Conservation (phyloP, 2,113 vertebrate species). For the Rhinogobius similis region DNA sequence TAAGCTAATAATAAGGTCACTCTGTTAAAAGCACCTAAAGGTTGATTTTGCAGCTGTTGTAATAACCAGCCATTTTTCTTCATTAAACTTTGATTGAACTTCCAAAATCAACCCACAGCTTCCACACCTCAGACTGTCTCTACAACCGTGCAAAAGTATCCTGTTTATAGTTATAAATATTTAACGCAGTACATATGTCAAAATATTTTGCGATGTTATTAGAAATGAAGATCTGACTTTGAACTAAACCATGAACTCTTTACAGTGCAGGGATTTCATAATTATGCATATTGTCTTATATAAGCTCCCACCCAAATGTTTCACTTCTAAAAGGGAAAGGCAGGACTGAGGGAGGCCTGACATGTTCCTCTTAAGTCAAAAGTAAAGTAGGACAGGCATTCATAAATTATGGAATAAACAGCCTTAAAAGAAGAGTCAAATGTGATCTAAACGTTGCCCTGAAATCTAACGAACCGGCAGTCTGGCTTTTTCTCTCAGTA, state of each 20-base stretch:
- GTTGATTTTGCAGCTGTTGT: not conserved
- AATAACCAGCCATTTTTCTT: not conserved
- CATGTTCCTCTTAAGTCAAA: conserved; percentile 31
- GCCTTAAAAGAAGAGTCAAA: conserved; percentile 46
- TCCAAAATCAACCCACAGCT: not conserved
- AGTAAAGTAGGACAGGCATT: conserved; percentile 49
- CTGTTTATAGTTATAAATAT: not conserved
- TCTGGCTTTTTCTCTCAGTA: conserved; percentile 25
- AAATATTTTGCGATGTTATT: not conserved
- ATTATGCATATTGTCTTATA: not conserved
- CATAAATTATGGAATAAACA: conserved; percentile 60
- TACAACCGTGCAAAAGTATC: not conserved
- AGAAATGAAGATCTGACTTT: not conserved
- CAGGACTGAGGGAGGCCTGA: conserved; percentile 11
- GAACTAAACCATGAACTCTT: not conserved
- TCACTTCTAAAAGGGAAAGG: conserved; percentile 5
- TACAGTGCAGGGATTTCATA: not conserved
- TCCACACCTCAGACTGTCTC: not conserved
- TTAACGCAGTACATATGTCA: not conserved
- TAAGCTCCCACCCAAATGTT: not conserved
- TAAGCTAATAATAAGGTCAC: not conserved
- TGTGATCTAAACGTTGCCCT: conserved; percentile 52
- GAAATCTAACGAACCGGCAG: conserved; percentile 45
- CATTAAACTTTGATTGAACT: not conserved
- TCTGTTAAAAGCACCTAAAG: not conserved